phyloP scores from a whole-genome alignment of 2,113 vertebrate genomes.

The Lota lota region DNA sequence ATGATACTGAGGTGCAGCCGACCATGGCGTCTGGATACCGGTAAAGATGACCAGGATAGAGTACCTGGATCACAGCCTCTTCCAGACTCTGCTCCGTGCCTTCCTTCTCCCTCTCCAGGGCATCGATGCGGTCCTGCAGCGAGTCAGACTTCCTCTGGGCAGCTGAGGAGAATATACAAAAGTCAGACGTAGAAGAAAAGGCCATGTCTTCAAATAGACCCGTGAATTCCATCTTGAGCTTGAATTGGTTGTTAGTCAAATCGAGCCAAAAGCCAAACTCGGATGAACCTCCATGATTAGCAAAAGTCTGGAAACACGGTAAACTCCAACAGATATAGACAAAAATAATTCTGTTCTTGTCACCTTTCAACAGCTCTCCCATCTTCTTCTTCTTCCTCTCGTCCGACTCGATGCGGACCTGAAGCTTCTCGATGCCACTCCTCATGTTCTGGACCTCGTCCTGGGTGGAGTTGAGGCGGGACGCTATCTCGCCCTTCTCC shows the following conservation, averaged over 20 bases:
- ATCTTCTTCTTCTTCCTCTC: constrained; percentile 78
- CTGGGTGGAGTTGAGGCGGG: constrained; percentile 80
- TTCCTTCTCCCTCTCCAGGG: constrained; percentile 68
- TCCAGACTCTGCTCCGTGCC: constrained; percentile 67
- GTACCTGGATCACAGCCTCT: constrained; percentile 76
- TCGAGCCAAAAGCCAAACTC: too few species aligned
- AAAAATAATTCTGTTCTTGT: neutral
- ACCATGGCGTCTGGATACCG: neutral
- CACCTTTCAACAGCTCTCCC: constrained; percentile 76
- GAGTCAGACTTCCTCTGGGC: constrained; percentile 74
- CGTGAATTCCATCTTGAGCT: too few species aligned
- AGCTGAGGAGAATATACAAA: constrained; percentile 34
- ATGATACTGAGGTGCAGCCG: neutral
- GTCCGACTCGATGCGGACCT: constrained; percentile 85
- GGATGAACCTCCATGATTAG: too few species aligned
- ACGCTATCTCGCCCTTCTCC: constrained; percentile 83
- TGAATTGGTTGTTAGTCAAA: too few species aligned
- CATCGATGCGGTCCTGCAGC: constrained; percentile 69
- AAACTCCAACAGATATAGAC: too few species aligned
- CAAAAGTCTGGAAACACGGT: too few species aligned
- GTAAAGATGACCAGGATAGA: neutral
- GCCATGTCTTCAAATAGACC: too few species aligned
- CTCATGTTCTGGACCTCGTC: constrained; percentile 81
- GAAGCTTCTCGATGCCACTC: constrained; percentile 84
- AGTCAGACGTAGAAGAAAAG: neutral